Conservation (phyloP, 2,888 invertebrate species). For the Resseliella maxima region DNA sequence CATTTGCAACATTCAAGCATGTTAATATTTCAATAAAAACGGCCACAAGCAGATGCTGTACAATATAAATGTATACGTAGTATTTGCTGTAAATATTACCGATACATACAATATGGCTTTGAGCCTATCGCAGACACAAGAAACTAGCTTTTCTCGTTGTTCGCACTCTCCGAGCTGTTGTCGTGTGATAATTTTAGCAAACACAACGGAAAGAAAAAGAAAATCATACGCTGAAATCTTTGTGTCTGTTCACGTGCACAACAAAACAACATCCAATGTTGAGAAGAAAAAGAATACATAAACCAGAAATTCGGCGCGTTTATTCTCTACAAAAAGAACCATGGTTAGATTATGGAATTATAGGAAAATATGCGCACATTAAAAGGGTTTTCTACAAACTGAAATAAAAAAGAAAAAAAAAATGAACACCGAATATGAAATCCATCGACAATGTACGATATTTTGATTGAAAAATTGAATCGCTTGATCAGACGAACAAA, state of each 20-base stretch:
- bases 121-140: neutral
- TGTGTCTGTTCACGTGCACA: neutral
- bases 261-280: neutral
- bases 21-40: conserved; percentile 35
- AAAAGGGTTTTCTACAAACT: neutral
- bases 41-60: neutral
- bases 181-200: neutral
- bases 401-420: neutral
- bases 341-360: conserved; percentile 16
- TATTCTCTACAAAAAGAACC: neutral
- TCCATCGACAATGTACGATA: neutral
- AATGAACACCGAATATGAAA: neutral
- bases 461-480: neutral
- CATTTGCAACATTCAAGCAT: conserved; percentile 33
- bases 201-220: too few relatives aligned
- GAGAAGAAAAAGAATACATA: neutral
- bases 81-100: neutral
- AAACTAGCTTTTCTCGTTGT: conserved; percentile 16
- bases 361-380: neutral
- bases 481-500: neutral
- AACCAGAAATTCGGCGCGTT: neutral
- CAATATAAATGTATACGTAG: neutral
- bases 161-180: neutral
- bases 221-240: neutral
- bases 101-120: neutral